Base-by-base conservation (phyloP, 1,140 invertebrate genomes). In the Tetramorium alpestre region DNA sequence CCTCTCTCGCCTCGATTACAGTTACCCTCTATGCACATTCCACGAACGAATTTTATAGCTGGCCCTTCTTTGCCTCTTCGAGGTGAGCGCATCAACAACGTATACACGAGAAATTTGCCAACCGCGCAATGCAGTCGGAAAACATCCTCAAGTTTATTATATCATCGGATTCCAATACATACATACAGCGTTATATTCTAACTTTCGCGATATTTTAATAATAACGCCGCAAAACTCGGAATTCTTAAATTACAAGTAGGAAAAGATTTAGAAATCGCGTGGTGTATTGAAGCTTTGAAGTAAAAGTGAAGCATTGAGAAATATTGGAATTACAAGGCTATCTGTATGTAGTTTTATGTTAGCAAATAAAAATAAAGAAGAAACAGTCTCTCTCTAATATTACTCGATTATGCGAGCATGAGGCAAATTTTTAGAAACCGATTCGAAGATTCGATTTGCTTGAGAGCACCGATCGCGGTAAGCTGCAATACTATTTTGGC, bases 11-110 rank as follows among this genome's bases (percentile, higher is more conserved):
- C 22, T 22, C 51, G 85, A 88, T 87, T 86, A 84, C 80, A 85
- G 86, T 88, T 89, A 89, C 73, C 85, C 69, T 76, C 67, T 76
- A 85, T 44, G 67, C 41, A 77, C 41, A 86, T 81, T 88, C 87
- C 51, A 16, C 51, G 49, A 75, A 25, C 58, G 51, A 58, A 88
- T 87, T 81, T 86, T 80, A 72, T 41, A 18, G 22, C 28, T 6
- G n/a, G 38, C 18, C 60, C 54, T 33, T 28, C n/a, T 13, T 33
- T 3, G 22, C 65, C 51, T 72, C 78, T 65, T 38, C 49, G 81
- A 86, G 76, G 13, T 54, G 13, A 38, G 25, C 33, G 28, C 13
- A 67, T 67, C 13, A 16, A 2, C n/a, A 22, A 22, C 22, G 22
- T 22, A 4, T 38, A 47, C 25, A 47, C 44, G 18, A 69, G 56